Percentiles rank a stretch among this genome's conserved stretches.
These are phyloP conservation scores for Premnoplex brunnescens DNA, from an alignment of 2,797 vertebrate genomes.

Conservation along the genomic window DNA sequence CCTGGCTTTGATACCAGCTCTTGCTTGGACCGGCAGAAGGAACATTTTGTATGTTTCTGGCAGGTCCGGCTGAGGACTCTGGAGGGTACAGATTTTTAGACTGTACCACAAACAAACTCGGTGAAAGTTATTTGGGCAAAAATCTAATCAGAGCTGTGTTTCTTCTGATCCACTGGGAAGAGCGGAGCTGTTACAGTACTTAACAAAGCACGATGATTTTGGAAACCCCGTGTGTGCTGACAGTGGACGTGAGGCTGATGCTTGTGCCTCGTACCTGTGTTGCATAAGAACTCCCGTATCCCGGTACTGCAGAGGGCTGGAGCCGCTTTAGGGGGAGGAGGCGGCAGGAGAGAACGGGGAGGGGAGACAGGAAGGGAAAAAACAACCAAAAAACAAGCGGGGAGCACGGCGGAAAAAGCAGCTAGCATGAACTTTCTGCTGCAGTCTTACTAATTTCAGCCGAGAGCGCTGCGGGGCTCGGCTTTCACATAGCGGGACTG, in stretches of 20 bases:
- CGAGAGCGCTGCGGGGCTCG: not conserved
- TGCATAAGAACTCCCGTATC: not conserved
- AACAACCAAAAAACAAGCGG: fast-evolving
- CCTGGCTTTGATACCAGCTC: not conserved
- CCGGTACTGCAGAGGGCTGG: not conserved
- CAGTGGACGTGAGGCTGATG: fast-evolving
- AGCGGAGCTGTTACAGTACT: fast-evolving
- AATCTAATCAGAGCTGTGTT: not conserved
- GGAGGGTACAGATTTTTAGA: not conserved
- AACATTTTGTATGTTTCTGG: not conserved
- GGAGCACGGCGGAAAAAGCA: not conserved
- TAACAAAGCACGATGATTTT: fast-evolving
- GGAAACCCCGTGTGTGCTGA: fast-evolving
- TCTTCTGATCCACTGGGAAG: not conserved
- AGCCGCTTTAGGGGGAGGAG: not conserved
- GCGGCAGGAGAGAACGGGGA: not conserved
- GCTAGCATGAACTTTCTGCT: not conserved
- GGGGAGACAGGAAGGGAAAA: fast-evolving
- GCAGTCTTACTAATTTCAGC: not conserved
- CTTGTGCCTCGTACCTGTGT: not conserved
- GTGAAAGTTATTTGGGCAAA: not conserved
- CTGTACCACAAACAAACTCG: not conserved
- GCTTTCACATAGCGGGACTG: not conserved
- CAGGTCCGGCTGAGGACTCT: not conserved
- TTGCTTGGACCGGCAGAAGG: not conserved